Evolutionary conservation across 1,140 invertebrate genomes (phyloP), one percentile per base, ranked within the genome.

Genomic region (Trichogramma pretiosum): DNA sequence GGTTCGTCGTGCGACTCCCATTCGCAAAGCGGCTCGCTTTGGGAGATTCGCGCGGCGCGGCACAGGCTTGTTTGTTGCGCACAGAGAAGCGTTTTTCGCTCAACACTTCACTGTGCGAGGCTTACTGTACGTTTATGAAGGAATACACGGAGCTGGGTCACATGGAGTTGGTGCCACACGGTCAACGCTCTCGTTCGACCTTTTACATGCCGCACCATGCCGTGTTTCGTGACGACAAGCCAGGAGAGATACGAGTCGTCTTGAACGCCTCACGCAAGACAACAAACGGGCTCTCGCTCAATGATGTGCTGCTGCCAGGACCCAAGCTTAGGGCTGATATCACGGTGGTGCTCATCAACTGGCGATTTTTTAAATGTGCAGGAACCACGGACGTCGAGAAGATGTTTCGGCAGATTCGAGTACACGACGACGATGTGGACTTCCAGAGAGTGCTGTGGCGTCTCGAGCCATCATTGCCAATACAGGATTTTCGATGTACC

Each of bases 201-300:
- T 44, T 45, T 17, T 52, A 54, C 28, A 50, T 56, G 5, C 55
- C 55, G 2, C 55, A 56, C 35, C 40, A 53, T 22, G 42, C 48
- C 0, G 52, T 56, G 0, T 2, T 51, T 1, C 32, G 43, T 14
- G 18, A 5, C 3, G 30, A 33, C 8, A 50, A 50, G 11, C 0
- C 46, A 0, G 44, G 28, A 1, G 39, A 46, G 3, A 10, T 54
- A 0, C 14, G 42, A 0, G 43, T 51, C 5, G 53, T 57, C 0
- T 53, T 57, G 26, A 51, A 53, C n/a, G 54, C 48, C 0, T 56
- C 54, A 0, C 22, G 37, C 21, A 0, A 1, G 0, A 50, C 50
- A 0, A 9, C 14, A 0, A 53, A 40, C 17, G 37, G 26, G 0
- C 14, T 16, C 1, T 48, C 35, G 1, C 24, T 56, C 11, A 56